Percentiles rank a stretch among this genome's conserved stretches.
Evolutionary conservation across 1,140 invertebrate species (phyloP).

Genomic region (Rhizoglyphus robini): DNA sequence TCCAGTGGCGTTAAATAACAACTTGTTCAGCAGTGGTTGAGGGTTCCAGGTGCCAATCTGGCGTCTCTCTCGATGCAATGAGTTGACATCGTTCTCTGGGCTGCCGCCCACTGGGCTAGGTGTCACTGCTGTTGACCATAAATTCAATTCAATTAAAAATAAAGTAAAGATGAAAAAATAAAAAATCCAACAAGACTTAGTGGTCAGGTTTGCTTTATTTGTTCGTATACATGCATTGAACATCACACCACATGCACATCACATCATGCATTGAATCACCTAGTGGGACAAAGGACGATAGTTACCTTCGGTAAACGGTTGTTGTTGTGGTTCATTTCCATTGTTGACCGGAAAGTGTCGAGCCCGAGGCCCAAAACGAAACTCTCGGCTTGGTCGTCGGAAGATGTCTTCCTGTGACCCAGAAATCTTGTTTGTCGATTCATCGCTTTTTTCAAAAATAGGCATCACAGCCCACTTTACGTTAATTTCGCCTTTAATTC

Average conservation of each 20-base stretch:
- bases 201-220: neutral
- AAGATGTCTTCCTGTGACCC: neutral
- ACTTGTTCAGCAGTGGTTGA: neutral
- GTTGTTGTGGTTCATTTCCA: neutral
- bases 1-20: neutral
- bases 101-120: neutral
- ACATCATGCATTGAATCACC: neutral
- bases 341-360: neutral
- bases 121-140: neutral
- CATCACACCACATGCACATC: neutral
- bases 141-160: neutral
- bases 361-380: neutral
- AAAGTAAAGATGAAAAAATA: neutral
- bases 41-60: neutral
- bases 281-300: neutral
- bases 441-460: neutral
- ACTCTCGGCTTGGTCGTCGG: neutral
- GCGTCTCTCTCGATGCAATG: neutral
- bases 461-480: slow-evolving; percentile 5
- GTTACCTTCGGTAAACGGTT: neutral
- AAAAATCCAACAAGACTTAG: neutral
- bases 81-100: neutral
- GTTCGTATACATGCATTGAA: neutral
- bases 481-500: slow-evolving; percentile 1
- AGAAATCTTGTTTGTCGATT: neutral